These are phyloP conservation scores for Megathymus violae DNA, from an alignment of 1,140 invertebrate genomes.

Conservation along the genomic window DNA sequence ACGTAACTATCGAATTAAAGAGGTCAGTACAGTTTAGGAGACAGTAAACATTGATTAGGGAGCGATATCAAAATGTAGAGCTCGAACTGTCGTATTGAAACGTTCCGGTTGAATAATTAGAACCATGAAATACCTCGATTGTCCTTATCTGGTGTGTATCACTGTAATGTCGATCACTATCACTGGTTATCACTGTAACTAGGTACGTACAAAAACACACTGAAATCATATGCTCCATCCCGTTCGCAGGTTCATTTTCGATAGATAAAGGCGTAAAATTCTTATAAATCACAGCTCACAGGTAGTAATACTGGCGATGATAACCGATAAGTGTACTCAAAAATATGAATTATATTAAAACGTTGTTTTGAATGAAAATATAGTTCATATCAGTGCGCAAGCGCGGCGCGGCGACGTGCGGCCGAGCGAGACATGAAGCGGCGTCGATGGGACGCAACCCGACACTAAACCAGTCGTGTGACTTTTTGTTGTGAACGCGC, in stretches of 20 bases:
- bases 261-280: slow-evolving; percentile 41
- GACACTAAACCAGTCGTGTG: slow-evolving; percentile 79
- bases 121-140: slow-evolving; percentile 64
- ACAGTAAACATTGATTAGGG: neutral
- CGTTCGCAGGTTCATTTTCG: slow-evolving; percentile 73
- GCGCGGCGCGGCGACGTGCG: slow-evolving; percentile 42
- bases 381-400: slow-evolving; percentile 66
- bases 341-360: slow-evolving; percentile 40
- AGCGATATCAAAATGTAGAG: slow-evolving; percentile 14
- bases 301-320: slow-evolving; percentile 19
- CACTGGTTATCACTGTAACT: slow-evolving; percentile 77
- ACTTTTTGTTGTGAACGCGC: slow-evolving; percentile 79
- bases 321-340: slow-evolving; percentile 37
- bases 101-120: slow-evolving; percentile 33
- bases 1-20: neutral
- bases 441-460: slow-evolving; percentile 79
- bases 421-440: slow-evolving; percentile 64
- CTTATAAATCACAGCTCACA: slow-evolving; percentile 64
- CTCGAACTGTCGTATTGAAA: slow-evolving; percentile 3
- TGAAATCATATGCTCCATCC: slow-evolving; percentile 77
- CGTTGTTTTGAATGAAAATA: slow-evolving; percentile 54
- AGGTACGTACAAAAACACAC: slow-evolving; percentile 69
- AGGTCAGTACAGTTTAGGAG: neutral
- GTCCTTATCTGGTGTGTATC: slow-evolving; percentile 69
- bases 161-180: slow-evolving; percentile 77